Evolutionary conservation across 1,140 invertebrate genomes (phyloP), one percentile per base, ranked within the genome.

Genomic region (Drosophila oshimai): DNA sequence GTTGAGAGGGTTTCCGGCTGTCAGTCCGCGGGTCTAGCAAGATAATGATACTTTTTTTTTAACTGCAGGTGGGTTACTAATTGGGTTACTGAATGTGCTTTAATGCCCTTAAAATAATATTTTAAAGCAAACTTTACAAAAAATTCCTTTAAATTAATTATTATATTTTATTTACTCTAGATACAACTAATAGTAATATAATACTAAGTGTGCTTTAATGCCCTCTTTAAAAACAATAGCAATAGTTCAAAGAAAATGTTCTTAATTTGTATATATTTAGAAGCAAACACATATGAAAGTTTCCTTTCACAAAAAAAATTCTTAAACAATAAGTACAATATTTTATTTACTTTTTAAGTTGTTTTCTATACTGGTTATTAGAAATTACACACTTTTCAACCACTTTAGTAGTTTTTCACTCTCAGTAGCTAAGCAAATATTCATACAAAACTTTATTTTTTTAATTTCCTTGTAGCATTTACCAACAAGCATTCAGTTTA

Each of bases 41-140:
- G 51, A 70, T 70, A 47, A 68, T 67, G 47, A 53, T 42, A 17
- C 54, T 45, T 39, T 47, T 12, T 26, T 6, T 10, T 57, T 5
- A n/a, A n/a, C n/a, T n/a, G 13, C 10, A 13, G 51, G 5, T 17
- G 5, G 18, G 18, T 4, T 36, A 55, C 49, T 58, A 58, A 58
- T 58, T 58, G 34, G 54, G 47, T 26, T 54, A 53, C 29, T 18
- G 15, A 51, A 24, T 20, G 18, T 55, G 28, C 12, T 15, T 6
- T 1, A 15, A 5, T 20, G 18, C 9, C 22, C 29, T 22, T 6
- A 34, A 5, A 15, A 34, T n/a, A 13, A 34, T 5, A 6, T 36
- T 22, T 2, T 5, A 22, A 22, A 3, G 0, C 34, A n/a, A n/a
- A n/a, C n/a, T n/a, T n/a, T n/a, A n/a, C n/a, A n/a, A n/a, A n/a